Evolutionary conservation across 2,888 invertebrate genomes (phyloP).

Genomic region (Harpalus rufipes): DNA sequence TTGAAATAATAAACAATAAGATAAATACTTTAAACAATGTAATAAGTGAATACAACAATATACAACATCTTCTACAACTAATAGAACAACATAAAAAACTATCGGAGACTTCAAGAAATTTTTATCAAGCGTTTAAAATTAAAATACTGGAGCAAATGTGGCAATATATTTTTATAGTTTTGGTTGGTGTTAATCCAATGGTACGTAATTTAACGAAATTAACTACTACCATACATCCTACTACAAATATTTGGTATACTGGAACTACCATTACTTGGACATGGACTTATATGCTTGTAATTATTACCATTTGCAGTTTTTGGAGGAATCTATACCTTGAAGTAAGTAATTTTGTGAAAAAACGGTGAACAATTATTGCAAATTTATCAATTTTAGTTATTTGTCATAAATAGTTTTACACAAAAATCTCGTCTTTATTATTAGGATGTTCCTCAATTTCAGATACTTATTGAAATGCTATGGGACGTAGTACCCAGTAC

Average conservation of each 20-base stretch:
- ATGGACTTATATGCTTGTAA: neutral
- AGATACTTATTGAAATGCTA: too few species aligned
- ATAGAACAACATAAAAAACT: slow-evolving; percentile 1
- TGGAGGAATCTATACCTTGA: neutral
- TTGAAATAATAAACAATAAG: neutral
- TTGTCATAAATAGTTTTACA: too few species aligned
- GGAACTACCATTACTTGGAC: neutral
- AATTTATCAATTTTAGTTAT: too few species aligned
- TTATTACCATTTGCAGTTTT: neutral
- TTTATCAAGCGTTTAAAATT: neutral
- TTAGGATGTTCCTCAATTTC: too few species aligned
- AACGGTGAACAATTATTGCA: too few species aligned
- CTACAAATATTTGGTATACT: neutral
- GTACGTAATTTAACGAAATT: neutral
- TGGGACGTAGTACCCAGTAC: too few species aligned
- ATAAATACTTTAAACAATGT: neutral
- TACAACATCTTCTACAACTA: neutral
- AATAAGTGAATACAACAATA: neutral
- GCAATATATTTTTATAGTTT: neutral
- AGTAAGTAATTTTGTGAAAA: neutral
- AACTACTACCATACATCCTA: neutral
- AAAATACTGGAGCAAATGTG: neutral
- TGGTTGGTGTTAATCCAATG: slow-evolving; percentile 2
- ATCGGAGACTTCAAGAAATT: neutral
- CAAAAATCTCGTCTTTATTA: too few species aligned